Evolutionary conservation across 2,888 invertebrate species (phyloP).

Genomic region (Conchocele bisecta): DNA sequence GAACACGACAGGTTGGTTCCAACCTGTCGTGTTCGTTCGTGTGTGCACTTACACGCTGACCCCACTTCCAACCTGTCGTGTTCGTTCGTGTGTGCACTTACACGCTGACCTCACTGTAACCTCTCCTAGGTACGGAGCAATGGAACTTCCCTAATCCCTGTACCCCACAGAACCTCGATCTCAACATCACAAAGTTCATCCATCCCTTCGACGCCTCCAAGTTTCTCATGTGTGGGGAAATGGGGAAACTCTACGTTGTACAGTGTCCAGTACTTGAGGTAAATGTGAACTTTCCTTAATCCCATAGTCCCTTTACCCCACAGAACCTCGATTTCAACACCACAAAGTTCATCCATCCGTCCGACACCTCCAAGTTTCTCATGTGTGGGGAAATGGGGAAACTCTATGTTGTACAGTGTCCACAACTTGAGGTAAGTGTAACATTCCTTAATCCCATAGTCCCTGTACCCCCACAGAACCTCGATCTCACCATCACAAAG

Average conservation of each 20-base stretch:
- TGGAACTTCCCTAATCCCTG: conserved; percentile 58
- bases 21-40: no score
- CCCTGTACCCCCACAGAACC: conserved; percentile 26
- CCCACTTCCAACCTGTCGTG: no score
- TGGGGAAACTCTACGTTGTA: conserved; percentile 52
- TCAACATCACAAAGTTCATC: conserved; percentile 52
- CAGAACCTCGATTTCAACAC: conserved; percentile 38
- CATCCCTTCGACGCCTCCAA: conserved; percentile 54
- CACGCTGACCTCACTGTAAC: no score
- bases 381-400: conserved; percentile 54
- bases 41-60: no score
- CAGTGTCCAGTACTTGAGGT: conserved; percentile 56
- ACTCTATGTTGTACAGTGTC: conserved; percentile 56
- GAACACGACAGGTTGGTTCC: no score
- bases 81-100: no score
- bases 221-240: conserved; percentile 53
- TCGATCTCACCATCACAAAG: conserved; percentile 48
- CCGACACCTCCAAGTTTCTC: conserved; percentile 51
- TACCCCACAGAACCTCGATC: conserved; percentile 29
- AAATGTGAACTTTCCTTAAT: no score
- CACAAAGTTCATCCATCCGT: conserved; percentile 55
- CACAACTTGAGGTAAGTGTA: conserved; percentile 45
- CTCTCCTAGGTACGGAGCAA: no score
- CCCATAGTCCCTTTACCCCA: conserved; percentile 47
- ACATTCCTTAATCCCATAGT: no score